These are phyloP conservation scores for Alviniconcha marisindica DNA, from an alignment of 1,140 invertebrate species.

Conservation along the genomic window DNA sequence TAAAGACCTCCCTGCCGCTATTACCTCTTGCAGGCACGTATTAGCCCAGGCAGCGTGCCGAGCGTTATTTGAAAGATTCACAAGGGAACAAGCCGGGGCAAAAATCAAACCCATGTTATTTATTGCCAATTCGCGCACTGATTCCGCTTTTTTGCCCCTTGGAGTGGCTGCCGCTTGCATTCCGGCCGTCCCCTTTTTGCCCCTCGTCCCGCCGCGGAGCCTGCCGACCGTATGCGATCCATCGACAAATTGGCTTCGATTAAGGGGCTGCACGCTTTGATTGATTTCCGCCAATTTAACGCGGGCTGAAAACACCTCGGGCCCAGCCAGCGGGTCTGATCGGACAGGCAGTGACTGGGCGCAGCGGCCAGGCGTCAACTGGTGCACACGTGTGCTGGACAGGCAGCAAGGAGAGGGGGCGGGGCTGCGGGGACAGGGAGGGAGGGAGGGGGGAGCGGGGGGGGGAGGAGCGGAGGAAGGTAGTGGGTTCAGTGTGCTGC, in stretches of 20 bases:
- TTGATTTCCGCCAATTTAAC: conserved; percentile 40
- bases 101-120: conserved; percentile 30
- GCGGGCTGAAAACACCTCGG: conserved; percentile 28
- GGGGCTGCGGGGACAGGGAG: neutral
- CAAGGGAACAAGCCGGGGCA: conserved; percentile 11
- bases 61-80: conserved; percentile 30
- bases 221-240: conserved; percentile 30
- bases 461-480: neutral
- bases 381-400: neutral
- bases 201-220: neutral
- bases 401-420: no score
- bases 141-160: neutral
- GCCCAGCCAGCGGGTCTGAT: neutral
- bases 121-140: conserved; percentile 20
- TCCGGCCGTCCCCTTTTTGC: neutral
- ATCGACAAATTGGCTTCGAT: conserved; percentile 44
- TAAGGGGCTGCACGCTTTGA: conserved; percentile 39
- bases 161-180: neutral
- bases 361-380: neutral
- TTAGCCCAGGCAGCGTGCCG: conserved; percentile 24
- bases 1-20: conserved; percentile 20
- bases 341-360: no score
- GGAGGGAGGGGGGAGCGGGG: neutral
- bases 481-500: no score
- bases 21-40: conserved; percentile 25